Conservation (phyloP, 2,888 invertebrate genomes). For the Emesis furor region DNA sequence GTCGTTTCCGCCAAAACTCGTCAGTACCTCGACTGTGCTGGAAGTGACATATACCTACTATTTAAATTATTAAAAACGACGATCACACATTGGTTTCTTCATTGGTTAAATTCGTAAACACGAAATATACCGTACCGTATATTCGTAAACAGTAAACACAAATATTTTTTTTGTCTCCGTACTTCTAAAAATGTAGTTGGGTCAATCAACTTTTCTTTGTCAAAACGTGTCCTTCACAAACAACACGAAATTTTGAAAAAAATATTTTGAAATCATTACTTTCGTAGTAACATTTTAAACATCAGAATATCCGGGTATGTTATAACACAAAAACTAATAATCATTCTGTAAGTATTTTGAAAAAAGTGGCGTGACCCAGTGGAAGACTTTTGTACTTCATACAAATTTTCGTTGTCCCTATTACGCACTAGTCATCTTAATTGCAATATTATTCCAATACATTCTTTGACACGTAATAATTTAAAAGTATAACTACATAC, state of each 20-base stretch:
- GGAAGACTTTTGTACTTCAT: background rate
- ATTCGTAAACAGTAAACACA: too few relatives aligned
- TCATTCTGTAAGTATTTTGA: background rate
- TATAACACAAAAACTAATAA: background rate
- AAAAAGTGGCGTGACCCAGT: conserved; percentile 1
- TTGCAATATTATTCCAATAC: background rate
- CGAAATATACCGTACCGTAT: too few relatives aligned
- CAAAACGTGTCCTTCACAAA: conserved; percentile 1
- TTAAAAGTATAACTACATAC: too few relatives aligned
- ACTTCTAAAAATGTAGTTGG: too few relatives aligned
- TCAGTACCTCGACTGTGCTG: too few relatives aligned
- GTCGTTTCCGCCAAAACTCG: too few relatives aligned
- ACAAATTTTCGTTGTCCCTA: background rate
- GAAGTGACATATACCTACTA: too few relatives aligned
- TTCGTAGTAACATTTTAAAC: background rate
- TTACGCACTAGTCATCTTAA: background rate
- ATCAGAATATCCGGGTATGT: background rate
- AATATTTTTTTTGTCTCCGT: too few relatives aligned
- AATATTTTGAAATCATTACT: background rate
- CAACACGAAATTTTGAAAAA: background rate
- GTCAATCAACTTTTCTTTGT: conserved; percentile 4
- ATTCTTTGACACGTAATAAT: background rate
- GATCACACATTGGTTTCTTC: too few relatives aligned
- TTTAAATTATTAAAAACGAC: too few relatives aligned
- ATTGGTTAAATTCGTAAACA: too few relatives aligned